phyloP scores from a whole-genome alignment of 1,140 invertebrate species.

The Hestina assimilis region DNA sequence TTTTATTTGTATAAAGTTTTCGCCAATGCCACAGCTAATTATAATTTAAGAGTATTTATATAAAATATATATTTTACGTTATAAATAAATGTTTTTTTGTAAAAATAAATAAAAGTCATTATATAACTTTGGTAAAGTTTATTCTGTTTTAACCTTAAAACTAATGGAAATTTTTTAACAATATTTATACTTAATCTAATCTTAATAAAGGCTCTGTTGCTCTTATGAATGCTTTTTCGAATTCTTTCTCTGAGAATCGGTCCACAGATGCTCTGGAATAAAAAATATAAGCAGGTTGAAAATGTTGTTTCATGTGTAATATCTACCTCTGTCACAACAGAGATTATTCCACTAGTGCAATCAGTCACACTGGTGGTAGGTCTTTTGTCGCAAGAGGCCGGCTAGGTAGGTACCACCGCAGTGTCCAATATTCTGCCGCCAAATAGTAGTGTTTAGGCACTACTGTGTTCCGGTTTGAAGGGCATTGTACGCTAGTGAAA shows the following conservation, averaged over 20 bases:
- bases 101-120: constrained; percentile 29
- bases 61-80: constrained; percentile 21
- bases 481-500: no score
- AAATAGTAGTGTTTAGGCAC: no score
- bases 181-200: constrained; percentile 35
- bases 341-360: no score
- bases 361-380: no score
- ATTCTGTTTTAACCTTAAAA: constrained; percentile 38
- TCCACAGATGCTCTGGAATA: constrained; percentile 86
- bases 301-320: no score
- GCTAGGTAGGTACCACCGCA: no score
- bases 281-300: background rate
- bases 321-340: no score
- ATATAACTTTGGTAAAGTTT: constrained; percentile 52
- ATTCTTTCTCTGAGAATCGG: constrained; percentile 86
- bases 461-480: no score
- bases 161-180: constrained; percentile 25
- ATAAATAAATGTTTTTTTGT: constrained; percentile 28
- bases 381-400: no score
- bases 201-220: constrained; percentile 83
- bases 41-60: constrained; percentile 21
- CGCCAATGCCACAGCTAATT: background rate
- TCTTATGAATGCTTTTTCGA: constrained; percentile 86
- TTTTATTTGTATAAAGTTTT: background rate
- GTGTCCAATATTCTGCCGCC: no score